Evolutionary conservation across 2,888 invertebrate genomes (phyloP).

Genomic region (Tetranychus piercei): DNA sequence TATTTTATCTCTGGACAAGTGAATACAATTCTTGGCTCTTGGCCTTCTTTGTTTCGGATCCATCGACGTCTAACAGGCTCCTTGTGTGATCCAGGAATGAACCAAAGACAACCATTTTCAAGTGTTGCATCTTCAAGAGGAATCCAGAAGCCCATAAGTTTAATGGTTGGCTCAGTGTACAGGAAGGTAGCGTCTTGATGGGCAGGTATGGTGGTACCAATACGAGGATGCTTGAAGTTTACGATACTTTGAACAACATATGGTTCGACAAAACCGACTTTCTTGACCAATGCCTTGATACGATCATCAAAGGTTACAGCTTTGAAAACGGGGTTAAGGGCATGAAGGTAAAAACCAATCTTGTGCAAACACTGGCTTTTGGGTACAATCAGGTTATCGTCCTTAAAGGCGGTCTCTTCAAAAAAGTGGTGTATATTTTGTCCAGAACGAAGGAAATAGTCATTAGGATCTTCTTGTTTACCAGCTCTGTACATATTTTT

Average conservation of each 20-base stretch:
- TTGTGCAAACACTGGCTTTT: conserved; percentile 42
- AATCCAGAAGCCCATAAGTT: conserved; percentile 78
- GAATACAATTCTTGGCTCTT: conserved; percentile 33
- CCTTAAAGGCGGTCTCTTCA: conserved; percentile 56
- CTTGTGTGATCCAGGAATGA: conserved; percentile 75
- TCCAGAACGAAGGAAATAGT: no score
- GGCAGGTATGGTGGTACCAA: conserved; percentile 47
- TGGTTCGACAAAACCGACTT: conserved; percentile 48
- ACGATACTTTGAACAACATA: conserved; percentile 89
- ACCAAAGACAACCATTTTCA: conserved; percentile 86
- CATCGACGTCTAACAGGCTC: conserved; percentile 44
- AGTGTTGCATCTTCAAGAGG: conserved; percentile 77
- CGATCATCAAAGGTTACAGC: conserved; percentile 63
- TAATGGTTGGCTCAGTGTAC: conserved; percentile 54
- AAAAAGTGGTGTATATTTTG: conserved; percentile 45
- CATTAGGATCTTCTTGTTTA: no score
- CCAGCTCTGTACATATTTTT: no score
- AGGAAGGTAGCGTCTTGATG: conserved; percentile 65
- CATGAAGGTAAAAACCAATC: conserved; percentile 75
- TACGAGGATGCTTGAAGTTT: conserved; percentile 82
- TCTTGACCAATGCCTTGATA: conserved; percentile 53
- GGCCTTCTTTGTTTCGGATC: conserved; percentile 47
- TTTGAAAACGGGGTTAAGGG: conserved; percentile 57
- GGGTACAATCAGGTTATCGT: conserved; percentile 39
- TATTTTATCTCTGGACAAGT: conserved; percentile 45